Percentiles rank a stretch among this genome's conserved stretches.
Conservation (phyloP, 2,888 invertebrate genomes). For the Cheiracanthium punctorium region DNA sequence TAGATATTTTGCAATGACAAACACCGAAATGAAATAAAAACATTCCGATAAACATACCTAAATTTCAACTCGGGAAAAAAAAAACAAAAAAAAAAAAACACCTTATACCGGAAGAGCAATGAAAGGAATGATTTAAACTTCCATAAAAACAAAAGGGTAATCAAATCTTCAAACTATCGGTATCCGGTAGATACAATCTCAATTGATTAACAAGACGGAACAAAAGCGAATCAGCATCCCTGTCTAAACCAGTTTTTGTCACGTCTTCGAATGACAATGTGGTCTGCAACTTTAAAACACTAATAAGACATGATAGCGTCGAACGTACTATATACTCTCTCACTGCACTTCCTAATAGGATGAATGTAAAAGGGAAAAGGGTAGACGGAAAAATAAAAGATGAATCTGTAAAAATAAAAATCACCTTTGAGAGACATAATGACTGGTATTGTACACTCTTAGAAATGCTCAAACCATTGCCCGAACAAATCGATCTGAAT, state of each 20-base stretch:
- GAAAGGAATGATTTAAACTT: neutral
- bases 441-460: neutral
- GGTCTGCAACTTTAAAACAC: neutral
- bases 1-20: too few relatives aligned
- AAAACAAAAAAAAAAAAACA: too few relatives aligned
- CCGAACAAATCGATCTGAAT: neutral
- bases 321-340: neutral
- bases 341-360: neutral
- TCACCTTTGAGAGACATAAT: neutral
- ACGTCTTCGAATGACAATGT: neutral
- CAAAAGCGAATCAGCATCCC: neutral
- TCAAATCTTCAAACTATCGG: neutral
- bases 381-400: neutral
- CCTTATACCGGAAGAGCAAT: neutral
- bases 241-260: neutral
- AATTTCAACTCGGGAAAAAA: too few relatives aligned
- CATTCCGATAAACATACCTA: too few relatives aligned
- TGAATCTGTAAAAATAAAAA: neutral
- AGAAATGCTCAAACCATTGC: neutral
- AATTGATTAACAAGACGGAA: neutral
- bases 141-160: neutral
- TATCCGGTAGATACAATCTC: neutral
- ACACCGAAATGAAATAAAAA: too few relatives aligned
- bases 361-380: neutral
- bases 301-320: neutral